Base-by-base conservation (phyloP, 2,113 vertebrate species). In the Chloroceryle aenea region DNA sequence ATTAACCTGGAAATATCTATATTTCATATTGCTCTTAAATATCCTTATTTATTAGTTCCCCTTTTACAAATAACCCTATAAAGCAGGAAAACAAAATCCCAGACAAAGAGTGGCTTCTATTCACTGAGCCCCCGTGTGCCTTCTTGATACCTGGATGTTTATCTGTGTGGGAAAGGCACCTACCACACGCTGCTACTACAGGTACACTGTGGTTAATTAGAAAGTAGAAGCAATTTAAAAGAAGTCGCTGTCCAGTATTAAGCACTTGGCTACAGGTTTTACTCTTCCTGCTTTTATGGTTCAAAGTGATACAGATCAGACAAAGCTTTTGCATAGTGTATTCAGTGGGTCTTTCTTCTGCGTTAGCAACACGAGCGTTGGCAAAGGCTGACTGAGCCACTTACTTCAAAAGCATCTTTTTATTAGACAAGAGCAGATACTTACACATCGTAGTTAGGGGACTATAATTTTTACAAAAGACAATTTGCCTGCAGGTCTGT, bases 331-430 rank as follows among this genome's bases (percentile, higher is more conserved):
- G 52, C n/a, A 6, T 21, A 7, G 34, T 26, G 52, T 34, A 20
- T 81, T 90, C 88, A 32, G 47, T 3, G 36, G 19, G 52, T 38
- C 74, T 95, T 87, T 87, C 77, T 91, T 87, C 66, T 87, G 45
- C 75, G 80, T 62, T 81, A 84, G 84, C 43, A 81, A 48, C 86
- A 47, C 32, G 29, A 59, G 73, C 32, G 2, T 13, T 82, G 91
- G 86, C 93, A 76, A 77, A 86, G 52, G 26, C 87, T 75, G 72
- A 22, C 87, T 27, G 38, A 92, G 36, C 62, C 89, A 85, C 50
- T 93, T 27, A 53, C 80, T 95, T 90, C 95, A 88, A 87, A 95
- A 85, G 87, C 84, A 42, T 61, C 64, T 87, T 73, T 93, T 83
- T 85, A 22, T 75, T 30, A 64, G 89, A 21, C 66, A 40, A 87